A percentile compares a stretch with the other conserved stretches of the same genome.
Conservation (phyloP, 92 coral and sea anemone genomes). For the Porites divaricata region DNA sequence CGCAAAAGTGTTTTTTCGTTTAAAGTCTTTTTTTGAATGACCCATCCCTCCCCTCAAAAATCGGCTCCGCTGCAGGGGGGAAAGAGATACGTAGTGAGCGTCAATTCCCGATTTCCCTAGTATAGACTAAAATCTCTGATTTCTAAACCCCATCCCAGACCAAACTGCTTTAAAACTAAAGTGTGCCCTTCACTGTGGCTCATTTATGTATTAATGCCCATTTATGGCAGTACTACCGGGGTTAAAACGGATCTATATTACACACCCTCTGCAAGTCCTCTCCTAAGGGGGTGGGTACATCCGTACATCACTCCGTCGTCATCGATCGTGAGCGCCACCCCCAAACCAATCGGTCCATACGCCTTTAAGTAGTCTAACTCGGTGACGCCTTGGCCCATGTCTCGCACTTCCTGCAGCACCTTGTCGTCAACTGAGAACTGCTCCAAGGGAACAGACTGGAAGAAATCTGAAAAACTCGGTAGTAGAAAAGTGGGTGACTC, state of each 20-base stretch:
- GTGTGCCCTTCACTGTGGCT: too few species aligned
- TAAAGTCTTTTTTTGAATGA: too few species aligned
- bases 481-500: constrained; percentile 74
- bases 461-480: constrained; percentile 56
- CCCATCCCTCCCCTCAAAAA: too few species aligned
- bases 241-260: neutral
- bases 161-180: too few species aligned
- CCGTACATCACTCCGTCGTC: constrained; percentile 72
- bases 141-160: too few species aligned
- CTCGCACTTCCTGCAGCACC: constrained; percentile 64
- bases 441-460: constrained; percentile 82
- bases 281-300: constrained; percentile 70
- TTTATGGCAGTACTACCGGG: too few species aligned
- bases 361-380: constrained; percentile 69
- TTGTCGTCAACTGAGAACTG: constrained; percentile 68
- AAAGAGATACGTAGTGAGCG: too few species aligned
- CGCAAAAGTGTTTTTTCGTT: too few species aligned
- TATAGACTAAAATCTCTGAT: too few species aligned
- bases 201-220: too few species aligned
- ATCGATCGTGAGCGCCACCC: constrained; percentile 80
- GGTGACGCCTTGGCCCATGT: constrained; percentile 80
- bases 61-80: too few species aligned
- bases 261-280: constrained; percentile 87
- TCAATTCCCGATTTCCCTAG: too few species aligned
- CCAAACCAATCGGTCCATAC: constrained; percentile 68